Percentiles rank a stretch among this genome's conserved stretches.
These are phyloP conservation scores for Phytoseiulus persimilis DNA, from an alignment of 2,888 invertebrate genomes.

Conservation along the genomic window DNA sequence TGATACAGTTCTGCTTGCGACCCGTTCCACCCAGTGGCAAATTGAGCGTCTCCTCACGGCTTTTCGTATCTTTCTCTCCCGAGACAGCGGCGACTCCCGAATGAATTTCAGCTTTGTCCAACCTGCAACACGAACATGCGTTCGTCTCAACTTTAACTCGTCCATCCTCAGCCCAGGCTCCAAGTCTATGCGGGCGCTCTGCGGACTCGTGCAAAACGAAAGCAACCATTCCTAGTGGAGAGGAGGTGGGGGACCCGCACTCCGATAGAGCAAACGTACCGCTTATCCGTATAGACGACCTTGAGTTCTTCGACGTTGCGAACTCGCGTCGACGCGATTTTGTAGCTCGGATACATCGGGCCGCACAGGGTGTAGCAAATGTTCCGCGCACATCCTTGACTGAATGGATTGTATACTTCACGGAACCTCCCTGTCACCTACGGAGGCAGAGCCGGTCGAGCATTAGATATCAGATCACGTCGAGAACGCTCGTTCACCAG, in stretches of 20 bases:
- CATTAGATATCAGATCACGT: neutral
- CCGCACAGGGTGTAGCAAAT: constrained; percentile 91
- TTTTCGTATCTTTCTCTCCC: neutral
- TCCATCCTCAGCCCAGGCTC: no score
- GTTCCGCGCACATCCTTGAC: constrained; percentile 86
- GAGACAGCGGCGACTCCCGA: neutral
- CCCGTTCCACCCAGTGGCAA: neutral
- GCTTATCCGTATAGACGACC: constrained; percentile 22
- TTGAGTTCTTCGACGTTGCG: constrained; percentile 30
- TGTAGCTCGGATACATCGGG: constrained; percentile 90
- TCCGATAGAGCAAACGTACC: neutral
- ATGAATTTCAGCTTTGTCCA: neutral
- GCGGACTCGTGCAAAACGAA: no score
- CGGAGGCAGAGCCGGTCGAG: constrained; percentile 42
- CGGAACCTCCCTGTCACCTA: constrained; percentile 95
- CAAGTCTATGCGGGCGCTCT: no score
- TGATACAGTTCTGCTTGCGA: constrained; percentile 25
- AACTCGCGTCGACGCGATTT: neutral
- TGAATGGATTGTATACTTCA: constrained; percentile 96
- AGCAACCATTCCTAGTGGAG: no score
- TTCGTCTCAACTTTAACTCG: no score
- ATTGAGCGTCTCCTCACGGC: constrained; percentile 5
- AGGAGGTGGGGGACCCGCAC: no score
- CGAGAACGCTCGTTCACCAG: neutral
- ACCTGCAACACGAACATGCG: neutral